These are phyloP conservation scores for Pterois miles DNA, from an alignment of 2,797 vertebrate genomes.

Conservation along the genomic window DNA sequence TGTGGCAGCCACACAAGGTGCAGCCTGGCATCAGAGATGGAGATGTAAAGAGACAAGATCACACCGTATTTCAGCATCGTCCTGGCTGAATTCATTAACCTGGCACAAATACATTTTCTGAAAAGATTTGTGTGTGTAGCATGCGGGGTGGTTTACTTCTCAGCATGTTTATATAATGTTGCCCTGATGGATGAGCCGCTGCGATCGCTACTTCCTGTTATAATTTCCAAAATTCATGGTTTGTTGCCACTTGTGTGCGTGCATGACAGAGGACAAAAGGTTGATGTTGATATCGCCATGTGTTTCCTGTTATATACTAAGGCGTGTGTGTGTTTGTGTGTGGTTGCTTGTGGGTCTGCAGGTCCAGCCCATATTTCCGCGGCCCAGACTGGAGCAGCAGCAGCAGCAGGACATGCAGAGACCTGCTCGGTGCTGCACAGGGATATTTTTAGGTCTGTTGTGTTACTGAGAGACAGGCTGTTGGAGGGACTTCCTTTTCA, in stretches of 20 bases:
- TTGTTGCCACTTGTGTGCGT: conserved; percentile 26
- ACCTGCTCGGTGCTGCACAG: conserved; percentile 52
- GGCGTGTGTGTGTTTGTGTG: conserved; percentile 11
- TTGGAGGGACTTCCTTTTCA: conserved; percentile 45
- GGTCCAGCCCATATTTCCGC: conserved; percentile 43
- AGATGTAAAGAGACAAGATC: conserved; percentile 3
- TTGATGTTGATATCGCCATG: conserved; percentile 60
- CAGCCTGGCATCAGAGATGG: neutral
- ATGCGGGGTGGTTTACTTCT: neutral
- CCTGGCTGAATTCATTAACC: neutral
- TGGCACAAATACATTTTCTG: neutral
- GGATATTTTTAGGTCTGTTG: conserved; percentile 69
- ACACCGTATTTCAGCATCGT: neutral
- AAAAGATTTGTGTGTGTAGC: neutral
- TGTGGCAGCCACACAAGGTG: neutral
- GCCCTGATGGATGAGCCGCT: conserved; percentile 59
- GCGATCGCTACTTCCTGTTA: conserved; percentile 79
- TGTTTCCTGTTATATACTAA: conserved; percentile 67
- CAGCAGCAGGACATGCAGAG: conserved; percentile 52
- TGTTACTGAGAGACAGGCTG: conserved; percentile 37
- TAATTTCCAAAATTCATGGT: conserved; percentile 52
- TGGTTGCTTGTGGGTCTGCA: conserved; percentile 20
- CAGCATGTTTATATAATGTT: conserved; percentile 2
- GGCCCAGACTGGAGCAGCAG: conserved; percentile 42
- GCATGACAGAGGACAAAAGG: conserved; percentile 38